These are phyloP conservation scores for Sphenodon punctatus DNA, from an alignment of 2,797 vertebrate species.

Conservation along the genomic window DNA sequence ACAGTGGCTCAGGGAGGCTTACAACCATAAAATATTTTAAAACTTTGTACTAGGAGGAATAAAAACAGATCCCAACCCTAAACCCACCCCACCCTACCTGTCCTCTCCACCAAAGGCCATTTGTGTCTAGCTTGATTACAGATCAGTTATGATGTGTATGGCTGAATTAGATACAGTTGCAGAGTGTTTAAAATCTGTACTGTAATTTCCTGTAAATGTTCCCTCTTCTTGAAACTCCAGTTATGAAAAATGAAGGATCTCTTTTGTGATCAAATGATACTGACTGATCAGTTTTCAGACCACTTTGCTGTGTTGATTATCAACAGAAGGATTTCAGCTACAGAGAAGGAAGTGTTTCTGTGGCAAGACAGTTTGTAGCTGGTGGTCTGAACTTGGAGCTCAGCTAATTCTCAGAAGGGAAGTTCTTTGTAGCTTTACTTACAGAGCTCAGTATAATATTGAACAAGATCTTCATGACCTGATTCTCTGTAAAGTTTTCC, in stretches of 20 bases:
- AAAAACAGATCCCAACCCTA: too few relatives aligned
- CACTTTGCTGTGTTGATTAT: conserved; percentile 18
- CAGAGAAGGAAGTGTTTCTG: conserved; percentile 75
- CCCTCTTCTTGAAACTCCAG: neutral
- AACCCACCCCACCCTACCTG: too few relatives aligned
- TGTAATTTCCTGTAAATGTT: neutral
- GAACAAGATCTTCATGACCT: neutral
- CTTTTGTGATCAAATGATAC: neutral
- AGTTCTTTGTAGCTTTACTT: conserved; percentile 65
- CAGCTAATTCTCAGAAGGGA: conserved; percentile 76
- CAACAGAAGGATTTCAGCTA: neutral
- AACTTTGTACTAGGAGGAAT: too few relatives aligned
- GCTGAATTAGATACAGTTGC: neutral
- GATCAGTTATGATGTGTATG: neutral
- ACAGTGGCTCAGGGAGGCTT: too few relatives aligned
- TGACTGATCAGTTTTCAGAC: conserved; percentile 18
- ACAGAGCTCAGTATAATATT: conserved; percentile 28
- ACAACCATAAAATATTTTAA: too few relatives aligned
- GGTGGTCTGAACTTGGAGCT: conserved; percentile 67
- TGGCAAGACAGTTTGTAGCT: conserved; percentile 59
- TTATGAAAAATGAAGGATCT: neutral
- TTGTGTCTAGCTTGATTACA: too few relatives aligned
- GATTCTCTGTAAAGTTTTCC: neutral
- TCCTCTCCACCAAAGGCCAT: too few relatives aligned
- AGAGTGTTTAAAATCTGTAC: conserved; percentile 1